Conservation (phyloP, 2,888 invertebrate genomes). For the Amphipoea oculea region DNA sequence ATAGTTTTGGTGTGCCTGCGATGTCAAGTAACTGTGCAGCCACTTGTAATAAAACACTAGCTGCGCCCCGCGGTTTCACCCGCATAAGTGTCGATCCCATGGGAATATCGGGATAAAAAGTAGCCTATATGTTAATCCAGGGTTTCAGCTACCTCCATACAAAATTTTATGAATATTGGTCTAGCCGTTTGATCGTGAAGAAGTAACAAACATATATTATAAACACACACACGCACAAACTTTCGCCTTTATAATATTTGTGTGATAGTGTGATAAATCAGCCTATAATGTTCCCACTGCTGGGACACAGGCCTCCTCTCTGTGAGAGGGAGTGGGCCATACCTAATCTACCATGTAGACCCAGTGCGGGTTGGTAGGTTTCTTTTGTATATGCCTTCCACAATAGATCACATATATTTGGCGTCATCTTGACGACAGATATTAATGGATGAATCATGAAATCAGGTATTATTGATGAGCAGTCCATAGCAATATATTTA, state of each 20-base stretch:
- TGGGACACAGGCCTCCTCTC: background rate
- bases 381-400: background rate
- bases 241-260: no score
- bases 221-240: no score
- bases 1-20: background rate
- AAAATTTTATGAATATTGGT: no score
- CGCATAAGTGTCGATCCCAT: no score
- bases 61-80: no score
- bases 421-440: background rate
- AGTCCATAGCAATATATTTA: background rate
- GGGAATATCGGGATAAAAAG: no score
- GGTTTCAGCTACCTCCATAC: no score
- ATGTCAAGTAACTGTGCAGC: background rate
- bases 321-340: background rate
- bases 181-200: no score
- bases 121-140: no score
- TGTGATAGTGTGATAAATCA: background rate
- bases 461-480: background rate
- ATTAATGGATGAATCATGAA: conserved; percentile 5
- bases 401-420: background rate
- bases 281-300: background rate
- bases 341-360: background rate
- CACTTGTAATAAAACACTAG: background rate
- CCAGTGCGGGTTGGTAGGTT: background rate
- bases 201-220: no score